These are phyloP conservation scores for Gymnothorax javanicus DNA, from an alignment of 2,797 vertebrate species.

Conservation along the genomic window DNA sequence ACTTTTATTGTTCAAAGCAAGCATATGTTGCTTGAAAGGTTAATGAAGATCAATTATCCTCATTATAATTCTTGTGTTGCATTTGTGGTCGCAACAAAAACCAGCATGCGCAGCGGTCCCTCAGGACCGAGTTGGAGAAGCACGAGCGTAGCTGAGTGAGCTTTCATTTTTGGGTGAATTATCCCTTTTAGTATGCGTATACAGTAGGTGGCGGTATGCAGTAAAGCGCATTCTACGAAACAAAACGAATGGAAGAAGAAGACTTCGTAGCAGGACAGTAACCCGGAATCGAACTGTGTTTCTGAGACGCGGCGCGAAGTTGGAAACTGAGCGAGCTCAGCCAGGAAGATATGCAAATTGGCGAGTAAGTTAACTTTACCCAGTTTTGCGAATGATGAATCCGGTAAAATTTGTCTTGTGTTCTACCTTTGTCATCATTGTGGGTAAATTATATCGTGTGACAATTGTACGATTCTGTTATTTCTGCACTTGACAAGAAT, in stretches of 20 bases:
- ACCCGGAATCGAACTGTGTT: background rate
- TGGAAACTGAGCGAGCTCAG: background rate
- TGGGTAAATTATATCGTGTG: background rate
- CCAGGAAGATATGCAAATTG: too few relatives aligned
- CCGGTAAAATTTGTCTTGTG: background rate
- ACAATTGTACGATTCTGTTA: conserved; percentile 44
- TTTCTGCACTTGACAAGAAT: too few relatives aligned
- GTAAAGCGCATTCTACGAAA: background rate
- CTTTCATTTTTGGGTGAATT: too few relatives aligned
- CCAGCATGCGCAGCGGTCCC: too few relatives aligned
- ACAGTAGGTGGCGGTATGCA: background rate
- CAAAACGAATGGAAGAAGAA: background rate
- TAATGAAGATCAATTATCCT: too few relatives aligned
- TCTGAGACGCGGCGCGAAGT: conserved; percentile 16
- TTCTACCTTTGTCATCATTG: background rate
- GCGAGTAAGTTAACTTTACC: background rate
- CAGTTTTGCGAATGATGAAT: background rate
- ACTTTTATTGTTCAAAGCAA: too few relatives aligned
- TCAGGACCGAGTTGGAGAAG: too few relatives aligned
- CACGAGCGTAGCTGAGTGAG: too few relatives aligned
- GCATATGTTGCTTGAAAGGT: too few relatives aligned
- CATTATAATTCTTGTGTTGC: too few relatives aligned
- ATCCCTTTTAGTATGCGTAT: too few relatives aligned
- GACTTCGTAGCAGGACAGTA: background rate
- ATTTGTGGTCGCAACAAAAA: too few relatives aligned